Conservation (phyloP, 1,140 invertebrate genomes). For the Drosophila bocki region DNA sequence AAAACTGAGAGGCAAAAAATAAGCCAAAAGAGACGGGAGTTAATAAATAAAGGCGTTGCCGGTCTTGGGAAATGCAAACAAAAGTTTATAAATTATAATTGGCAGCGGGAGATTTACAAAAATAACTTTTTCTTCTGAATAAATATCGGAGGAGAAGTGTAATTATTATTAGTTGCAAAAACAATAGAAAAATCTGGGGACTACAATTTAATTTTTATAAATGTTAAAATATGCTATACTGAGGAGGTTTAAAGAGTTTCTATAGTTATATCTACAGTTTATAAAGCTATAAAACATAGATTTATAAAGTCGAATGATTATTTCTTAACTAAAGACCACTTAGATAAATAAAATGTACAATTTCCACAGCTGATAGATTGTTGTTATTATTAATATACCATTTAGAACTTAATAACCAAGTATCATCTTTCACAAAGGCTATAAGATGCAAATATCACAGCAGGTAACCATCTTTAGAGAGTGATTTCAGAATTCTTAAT, state of each 20-base stretch:
- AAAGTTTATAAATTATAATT: conserved; percentile 44
- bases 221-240: no score
- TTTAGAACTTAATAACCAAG: not conserved
- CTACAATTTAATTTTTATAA: not conserved
- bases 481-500: conserved; percentile 3
- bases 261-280: not conserved
- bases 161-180: not conserved
- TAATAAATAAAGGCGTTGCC: conserved; percentile 48
- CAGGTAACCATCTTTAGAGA: conserved; percentile 8
- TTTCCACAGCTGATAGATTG: not conserved
- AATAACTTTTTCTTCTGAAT: not conserved
- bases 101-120: conserved; percentile 31
- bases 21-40: conserved; percentile 31
- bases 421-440: conserved; percentile 1
- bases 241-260: not conserved
- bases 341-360: not conserved
- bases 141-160: not conserved
- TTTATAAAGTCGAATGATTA: not conserved
- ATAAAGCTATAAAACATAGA: not conserved
- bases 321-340: not conserved
- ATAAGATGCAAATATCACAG: conserved; percentile 17
- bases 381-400: not conserved
- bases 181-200: not conserved
- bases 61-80: conserved; percentile 39
- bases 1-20: not conserved